Base-by-base conservation (phyloP, 2,797 vertebrate genomes). In the Fistularia tabacaria region DNA sequence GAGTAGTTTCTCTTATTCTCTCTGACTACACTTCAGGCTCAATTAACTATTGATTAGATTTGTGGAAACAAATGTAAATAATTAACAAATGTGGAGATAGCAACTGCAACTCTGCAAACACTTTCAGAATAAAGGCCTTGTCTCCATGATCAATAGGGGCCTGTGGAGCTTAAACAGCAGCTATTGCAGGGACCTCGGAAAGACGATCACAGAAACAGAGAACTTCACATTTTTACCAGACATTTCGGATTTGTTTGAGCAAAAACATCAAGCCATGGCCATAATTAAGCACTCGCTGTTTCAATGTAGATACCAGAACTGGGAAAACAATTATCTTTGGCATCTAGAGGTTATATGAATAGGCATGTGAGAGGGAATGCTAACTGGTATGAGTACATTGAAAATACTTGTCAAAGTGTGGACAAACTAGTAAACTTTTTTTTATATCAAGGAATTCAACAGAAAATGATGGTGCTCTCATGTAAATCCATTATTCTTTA, bases 41-140 rank as follows among this genome's bases (percentile, higher is more conserved):
- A 85, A 87, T 87, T 86, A 88, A 84, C 67, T 82, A 87, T 86
- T 84, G 84, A 88, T 90, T 80, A 85, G 72, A 84, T 85, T 76
- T 77, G 73, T 66, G 76, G 68, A 82, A 69, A 71, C n/a, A 15
- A 85, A 84, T 82, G 79, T 85, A 85, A 88, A 88, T 85, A 83
- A 88, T 85, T 84, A 83, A 84, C 77, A 80, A 73, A 85, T 71
- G 68, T 54, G 53, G 61, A 85, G 88, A 87, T 84, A 84, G 78
- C 76, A 86, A 88, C 85, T 86, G 75, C 67, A 76, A 72, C 67
- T 78, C 76, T 64, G 65, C 71, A 77, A 84, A 84, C 73, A 74
- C 61, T 76, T 83, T 84, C 76, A 73, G 77, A 77, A 76, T 73
- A 62, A 51, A 57, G 70, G 64, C 75, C 69, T 71, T 76, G 73